Base-by-base conservation (phyloP, 2,113 vertebrate genomes). In the Pituophis catenifer region DNA sequence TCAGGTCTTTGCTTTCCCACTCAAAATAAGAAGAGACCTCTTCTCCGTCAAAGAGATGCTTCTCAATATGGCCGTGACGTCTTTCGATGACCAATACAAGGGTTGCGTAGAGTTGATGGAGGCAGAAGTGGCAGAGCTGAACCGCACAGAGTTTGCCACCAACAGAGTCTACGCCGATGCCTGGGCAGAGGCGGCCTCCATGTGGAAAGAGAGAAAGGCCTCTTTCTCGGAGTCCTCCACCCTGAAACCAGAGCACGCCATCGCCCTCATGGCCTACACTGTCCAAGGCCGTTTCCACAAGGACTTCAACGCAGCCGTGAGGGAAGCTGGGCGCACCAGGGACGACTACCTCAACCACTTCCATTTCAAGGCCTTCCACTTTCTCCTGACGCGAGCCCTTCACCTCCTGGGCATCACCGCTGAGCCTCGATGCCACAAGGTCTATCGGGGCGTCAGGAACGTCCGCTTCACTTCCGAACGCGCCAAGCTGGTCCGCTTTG, bases 21-120 rank as follows among this genome's bases (percentile, higher is more conserved):
- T 65, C 8, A 10, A 17, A 9, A 7, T 0, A 0, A 89, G 0
- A 3, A 19, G 89, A 90, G 93, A 94, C 48, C 52, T 96, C 12
- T 57, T 93, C 21, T 13, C 94, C 2, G 0, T 52, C 38, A 86
- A 87, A 88, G 96, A 97, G 93, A n/a, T 55, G 0, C n/a, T 13
- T 0, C 92, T 98, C 38, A 95, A 97, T 90, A 96, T 96, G 97
- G 96, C 96, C 24, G 54, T 3, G 5, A 57, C 44, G 26, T 96
- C 97, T 88, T 98, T 97, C 0, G 97, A 98, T 0, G 98, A 98
- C 93, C 97, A 97, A 93, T 98, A 98, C 3, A 53, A 0, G 0
- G 97, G 97, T 81, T 98, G 98, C 48, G 58, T 24, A 0, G 29
- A 1, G 1, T 44, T 48, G 59, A 98, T 98, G 97, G 89, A 53